Conservation (phyloP, 2,797 vertebrate species). For the Lophotriccus pileatus region DNA sequence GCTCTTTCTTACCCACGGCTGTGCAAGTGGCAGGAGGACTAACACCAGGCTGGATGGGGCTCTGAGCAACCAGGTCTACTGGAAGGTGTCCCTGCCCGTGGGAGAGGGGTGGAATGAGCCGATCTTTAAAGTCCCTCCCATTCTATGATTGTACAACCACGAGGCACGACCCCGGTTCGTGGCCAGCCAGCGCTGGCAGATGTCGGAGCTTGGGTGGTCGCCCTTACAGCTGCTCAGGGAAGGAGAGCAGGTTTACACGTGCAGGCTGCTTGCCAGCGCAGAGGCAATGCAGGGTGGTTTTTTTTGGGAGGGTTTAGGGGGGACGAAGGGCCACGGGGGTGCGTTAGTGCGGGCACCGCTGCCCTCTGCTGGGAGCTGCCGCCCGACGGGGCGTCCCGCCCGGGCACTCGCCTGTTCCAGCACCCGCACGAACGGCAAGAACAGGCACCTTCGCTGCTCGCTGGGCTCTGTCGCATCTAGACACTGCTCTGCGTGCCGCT, state of each 20-base stretch:
- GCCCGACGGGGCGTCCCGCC: neutral
- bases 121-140: neutral
- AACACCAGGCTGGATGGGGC: neutral
- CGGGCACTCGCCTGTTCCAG: neutral
- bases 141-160: neutral
- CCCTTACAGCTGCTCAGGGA: neutral
- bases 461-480: neutral
- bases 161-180: neutral
- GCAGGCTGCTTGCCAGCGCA: neutral
- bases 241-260: neutral
- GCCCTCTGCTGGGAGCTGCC: neutral
- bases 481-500: neutral
- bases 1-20: neutral
- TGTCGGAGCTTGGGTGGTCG: neutral
- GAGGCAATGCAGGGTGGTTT: neutral
- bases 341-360: neutral
- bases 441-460: neutral
- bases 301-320: rapidly evolving
- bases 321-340: neutral
- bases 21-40: neutral
- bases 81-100: neutral
- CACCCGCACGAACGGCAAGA: neutral
- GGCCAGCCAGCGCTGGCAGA: neutral
- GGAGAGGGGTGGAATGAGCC: neutral
- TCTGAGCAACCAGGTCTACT: neutral